Evolutionary conservation across 2,113 vertebrate genomes (phyloP).

Genomic region (Procavia capensis): DNA sequence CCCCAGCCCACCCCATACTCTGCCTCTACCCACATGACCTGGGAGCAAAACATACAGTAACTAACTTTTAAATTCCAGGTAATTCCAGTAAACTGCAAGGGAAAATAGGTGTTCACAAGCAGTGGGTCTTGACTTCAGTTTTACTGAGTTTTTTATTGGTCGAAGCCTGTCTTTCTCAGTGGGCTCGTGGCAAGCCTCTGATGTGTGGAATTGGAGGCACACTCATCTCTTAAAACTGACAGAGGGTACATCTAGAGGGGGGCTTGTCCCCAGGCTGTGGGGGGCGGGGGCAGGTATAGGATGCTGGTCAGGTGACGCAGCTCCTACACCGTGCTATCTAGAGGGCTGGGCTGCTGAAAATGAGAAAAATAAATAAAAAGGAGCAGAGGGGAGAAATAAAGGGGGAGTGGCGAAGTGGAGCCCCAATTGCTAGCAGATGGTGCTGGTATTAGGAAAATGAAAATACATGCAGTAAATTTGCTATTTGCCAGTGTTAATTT

Average conservation of each 20-base stretch:
- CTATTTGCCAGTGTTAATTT: constrained; percentile 90
- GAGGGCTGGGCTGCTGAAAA: background rate
- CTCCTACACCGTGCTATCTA: background rate
- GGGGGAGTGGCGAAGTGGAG: constrained; percentile 51
- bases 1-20: background rate
- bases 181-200: fast-evolving
- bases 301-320: background rate
- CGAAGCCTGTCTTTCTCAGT: background rate
- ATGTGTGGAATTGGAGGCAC: background rate
- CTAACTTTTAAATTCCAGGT: background rate
- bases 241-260: background rate
- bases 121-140: background rate
- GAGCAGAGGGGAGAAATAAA: constrained; percentile 50
- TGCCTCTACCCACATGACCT: too few relatives aligned
- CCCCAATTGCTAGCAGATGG: constrained; percentile 91
- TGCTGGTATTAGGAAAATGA: constrained; percentile 89
- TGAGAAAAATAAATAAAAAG: background rate
- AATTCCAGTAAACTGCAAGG: background rate
- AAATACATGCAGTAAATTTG: constrained; percentile 90
- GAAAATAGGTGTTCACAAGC: background rate
- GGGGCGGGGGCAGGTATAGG: background rate
- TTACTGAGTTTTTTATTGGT: background rate
- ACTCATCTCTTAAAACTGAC: background rate
- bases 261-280: background rate
- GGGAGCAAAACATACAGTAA: background rate